phyloP scores from a whole-genome alignment of 2,888 invertebrate genomes.

The Nomada flava region DNA sequence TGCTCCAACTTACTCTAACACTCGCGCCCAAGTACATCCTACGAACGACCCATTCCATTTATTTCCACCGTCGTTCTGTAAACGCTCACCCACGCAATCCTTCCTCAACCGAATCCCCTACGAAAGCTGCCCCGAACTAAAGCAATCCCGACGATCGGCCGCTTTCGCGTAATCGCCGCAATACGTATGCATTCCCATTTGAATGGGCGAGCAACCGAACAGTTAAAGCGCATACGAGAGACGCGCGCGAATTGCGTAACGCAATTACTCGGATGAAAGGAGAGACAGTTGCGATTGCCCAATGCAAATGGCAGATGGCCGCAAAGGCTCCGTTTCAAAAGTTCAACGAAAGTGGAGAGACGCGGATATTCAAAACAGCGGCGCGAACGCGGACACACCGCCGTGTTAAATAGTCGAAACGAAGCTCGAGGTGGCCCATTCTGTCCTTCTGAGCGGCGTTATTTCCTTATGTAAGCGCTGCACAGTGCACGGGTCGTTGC shows the following conservation, averaged over 20 bases:
- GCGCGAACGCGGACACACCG: neutral
- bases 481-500: slow-evolving; percentile 74
- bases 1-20: too few relatives aligned
- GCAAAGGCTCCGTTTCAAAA: slow-evolving; percentile 24
- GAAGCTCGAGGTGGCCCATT: slow-evolving; percentile 49
- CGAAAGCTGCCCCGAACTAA: neutral
- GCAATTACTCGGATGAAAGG: slow-evolving; percentile 37
- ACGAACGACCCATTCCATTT: too few relatives aligned
- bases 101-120: too few relatives aligned
- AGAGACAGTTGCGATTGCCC: slow-evolving; percentile 29
- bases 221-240: slow-evolving; percentile 18
- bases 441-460: slow-evolving; percentile 54
- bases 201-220: slow-evolving; percentile 23
- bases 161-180: slow-evolving; percentile 15
- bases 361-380: neutral
- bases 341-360: slow-evolving; percentile 23
- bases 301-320: slow-evolving; percentile 12
- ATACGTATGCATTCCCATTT: neutral
- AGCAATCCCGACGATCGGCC: neutral
- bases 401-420: slow-evolving; percentile 29
- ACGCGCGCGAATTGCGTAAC: slow-evolving; percentile 49
- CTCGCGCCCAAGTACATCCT: too few relatives aligned
- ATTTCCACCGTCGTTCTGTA: too few relatives aligned
- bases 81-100: too few relatives aligned
- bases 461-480: slow-evolving; percentile 79